Evolutionary conservation across 2,888 invertebrate genomes (phyloP).

Genomic region (Macrosiphum euphorbiae): DNA sequence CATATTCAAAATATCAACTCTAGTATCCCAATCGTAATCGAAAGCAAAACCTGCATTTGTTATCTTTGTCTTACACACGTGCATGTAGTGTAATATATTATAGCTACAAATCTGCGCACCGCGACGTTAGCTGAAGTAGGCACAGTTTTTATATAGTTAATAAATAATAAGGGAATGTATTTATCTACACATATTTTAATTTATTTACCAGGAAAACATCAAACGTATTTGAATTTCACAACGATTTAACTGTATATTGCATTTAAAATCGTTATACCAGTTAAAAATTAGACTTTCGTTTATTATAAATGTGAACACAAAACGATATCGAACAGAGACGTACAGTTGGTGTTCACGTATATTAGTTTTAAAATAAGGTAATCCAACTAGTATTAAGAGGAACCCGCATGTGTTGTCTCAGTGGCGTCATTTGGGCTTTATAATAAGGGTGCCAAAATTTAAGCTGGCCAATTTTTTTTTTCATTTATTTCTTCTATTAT

Average conservation of each 20-base stretch:
- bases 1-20: constrained; percentile 3
- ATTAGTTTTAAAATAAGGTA: neutral
- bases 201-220: neutral
- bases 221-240: neutral
- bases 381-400: neutral
- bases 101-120: neutral
- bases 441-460: no score
- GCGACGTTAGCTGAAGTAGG: neutral
- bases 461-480: no score
- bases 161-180: neutral
- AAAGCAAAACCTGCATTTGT: neutral
- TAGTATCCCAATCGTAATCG: neutral
- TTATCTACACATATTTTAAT: neutral
- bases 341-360: neutral
- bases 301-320: neutral
- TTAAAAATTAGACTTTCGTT: neutral
- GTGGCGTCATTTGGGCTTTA: no score
- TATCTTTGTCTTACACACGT: neutral
- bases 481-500: no score
- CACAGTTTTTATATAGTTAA: neutral
- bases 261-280: neutral
- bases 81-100: neutral
- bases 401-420: no score
- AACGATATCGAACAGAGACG: neutral
- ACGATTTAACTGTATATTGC: no score